Evolutionary conservation across 1,140 invertebrate genomes (phyloP).

Genomic region (Drosophila athabasca): DNA sequence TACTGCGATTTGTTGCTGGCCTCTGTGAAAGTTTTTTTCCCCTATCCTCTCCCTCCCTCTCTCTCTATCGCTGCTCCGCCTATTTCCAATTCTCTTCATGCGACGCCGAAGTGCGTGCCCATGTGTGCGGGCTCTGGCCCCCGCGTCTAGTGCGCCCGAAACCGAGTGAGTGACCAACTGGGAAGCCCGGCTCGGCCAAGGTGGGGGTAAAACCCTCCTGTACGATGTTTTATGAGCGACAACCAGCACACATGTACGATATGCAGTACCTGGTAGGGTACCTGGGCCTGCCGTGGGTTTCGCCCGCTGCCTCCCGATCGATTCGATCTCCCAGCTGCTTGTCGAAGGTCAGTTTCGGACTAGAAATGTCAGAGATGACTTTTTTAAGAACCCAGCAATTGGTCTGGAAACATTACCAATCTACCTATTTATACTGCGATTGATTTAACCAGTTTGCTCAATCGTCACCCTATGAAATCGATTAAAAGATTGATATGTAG

Average conservation of each 20-base stretch:
- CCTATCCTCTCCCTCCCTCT: conserved; percentile 18
- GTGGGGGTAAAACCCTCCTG: conserved; percentile 15
- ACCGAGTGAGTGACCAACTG: conserved; percentile 20
- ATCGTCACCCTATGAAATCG: no score
- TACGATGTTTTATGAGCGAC: conserved; percentile 8
- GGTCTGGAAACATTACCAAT: no score
- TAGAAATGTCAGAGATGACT: not conserved
- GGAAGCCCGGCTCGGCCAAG: not conserved
- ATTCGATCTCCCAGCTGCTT: not conserved
- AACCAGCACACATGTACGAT: conserved; percentile 5
- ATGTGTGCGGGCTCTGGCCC: conserved; percentile 20
- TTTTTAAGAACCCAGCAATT: no score
- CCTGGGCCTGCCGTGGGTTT: no score
- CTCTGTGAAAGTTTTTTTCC: conserved; percentile 67
- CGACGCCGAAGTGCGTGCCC: conserved; percentile 34
- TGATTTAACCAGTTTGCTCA: no score
- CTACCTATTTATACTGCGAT: no score
- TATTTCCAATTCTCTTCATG: conserved; percentile 18
- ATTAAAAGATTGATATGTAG: no score
- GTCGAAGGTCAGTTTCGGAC: conserved; percentile 9
- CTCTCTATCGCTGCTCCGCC: not conserved
- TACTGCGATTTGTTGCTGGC: conserved; percentile 31
- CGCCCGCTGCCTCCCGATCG: no score
- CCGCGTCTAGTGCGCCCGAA: conserved; percentile 29
- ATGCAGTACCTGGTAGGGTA: not conserved